Conservation (phyloP, 1,140 invertebrate genomes). For the Apis cerana region DNA sequence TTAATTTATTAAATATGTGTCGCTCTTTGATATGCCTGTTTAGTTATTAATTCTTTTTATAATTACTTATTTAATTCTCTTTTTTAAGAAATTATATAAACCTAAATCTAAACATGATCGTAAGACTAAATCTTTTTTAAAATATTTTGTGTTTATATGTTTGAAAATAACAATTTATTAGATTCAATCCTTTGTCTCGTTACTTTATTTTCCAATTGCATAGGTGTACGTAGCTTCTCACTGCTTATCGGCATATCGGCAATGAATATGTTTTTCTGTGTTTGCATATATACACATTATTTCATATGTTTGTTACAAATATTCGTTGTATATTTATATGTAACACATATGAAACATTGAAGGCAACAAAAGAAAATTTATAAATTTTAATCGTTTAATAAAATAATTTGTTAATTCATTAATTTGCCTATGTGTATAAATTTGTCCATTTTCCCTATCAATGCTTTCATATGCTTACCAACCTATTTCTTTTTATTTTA, state of each 20-base stretch:
- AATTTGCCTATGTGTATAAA: background rate
- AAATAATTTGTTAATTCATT: background rate
- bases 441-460: background rate
- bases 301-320: background rate
- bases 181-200: background rate
- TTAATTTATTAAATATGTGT: background rate
- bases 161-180: background rate
- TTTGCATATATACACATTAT: background rate
- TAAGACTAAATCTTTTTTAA: background rate
- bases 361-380: slow-evolving; percentile 9
- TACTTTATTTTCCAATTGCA: too few species aligned
- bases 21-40: background rate
- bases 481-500: background rate
- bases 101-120: too few species aligned
- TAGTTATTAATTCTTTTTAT: background rate
- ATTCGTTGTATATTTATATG: background rate
- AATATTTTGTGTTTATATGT: background rate
- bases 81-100: background rate
- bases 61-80: background rate
- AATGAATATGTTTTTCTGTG: background rate
- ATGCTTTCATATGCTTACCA: background rate
- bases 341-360: background rate
- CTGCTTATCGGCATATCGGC: slow-evolving; percentile 9
- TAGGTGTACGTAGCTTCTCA: background rate
- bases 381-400: background rate